Base-by-base conservation (phyloP, 1,140 invertebrate genomes). In the Dendrolimus kikuchii region DNA sequence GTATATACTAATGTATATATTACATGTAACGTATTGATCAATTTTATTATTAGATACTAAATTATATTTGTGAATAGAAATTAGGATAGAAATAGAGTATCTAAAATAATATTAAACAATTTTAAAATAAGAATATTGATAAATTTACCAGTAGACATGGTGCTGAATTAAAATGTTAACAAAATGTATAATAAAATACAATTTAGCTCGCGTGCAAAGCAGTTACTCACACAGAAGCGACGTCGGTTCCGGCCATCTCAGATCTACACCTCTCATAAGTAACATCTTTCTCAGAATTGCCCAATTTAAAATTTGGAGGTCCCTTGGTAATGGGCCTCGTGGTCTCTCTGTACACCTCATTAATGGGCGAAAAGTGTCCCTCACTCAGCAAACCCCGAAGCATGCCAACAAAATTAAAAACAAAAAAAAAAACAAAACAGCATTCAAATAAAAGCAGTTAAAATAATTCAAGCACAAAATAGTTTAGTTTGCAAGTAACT, bases 371-470 rank as follows among this genome's bases (percentile, higher is more conserved):
- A 55, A 68, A 78, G 54, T 64, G 68, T 57, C 66, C 75, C 57
- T 65, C 65, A 61, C 70, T 71, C 63, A 77, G 67, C 60, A 66
- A 64, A 53, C 68, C 57, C 38, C 63, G 62, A 64, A 65, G 56
- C 74, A 78, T 77, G 70, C 60, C 62, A 71, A 75, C 70, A 77
- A 73, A 67, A 74, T 52, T 60, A 57, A 23, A 61, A 68, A 48
- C 70, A 67, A 75, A 71, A 66, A 61, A 51, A 51, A 52, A 45
- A 51, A n/a, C n/a, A n/a, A 51, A 54, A 46, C 53, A 63, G 41
- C 46, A 57, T 49, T 46, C 51, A 40, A 55, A 5, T 6, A 53
- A 57, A 40, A 51, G 23, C 23, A 23, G 23, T 23, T 23, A 23
- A 23, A 23, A 23, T 23, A 23, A 23, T 23, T 23, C 23, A 23